phyloP scores from a whole-genome alignment of 2,888 invertebrate genomes.

The Brassicogethes aeneus region DNA sequence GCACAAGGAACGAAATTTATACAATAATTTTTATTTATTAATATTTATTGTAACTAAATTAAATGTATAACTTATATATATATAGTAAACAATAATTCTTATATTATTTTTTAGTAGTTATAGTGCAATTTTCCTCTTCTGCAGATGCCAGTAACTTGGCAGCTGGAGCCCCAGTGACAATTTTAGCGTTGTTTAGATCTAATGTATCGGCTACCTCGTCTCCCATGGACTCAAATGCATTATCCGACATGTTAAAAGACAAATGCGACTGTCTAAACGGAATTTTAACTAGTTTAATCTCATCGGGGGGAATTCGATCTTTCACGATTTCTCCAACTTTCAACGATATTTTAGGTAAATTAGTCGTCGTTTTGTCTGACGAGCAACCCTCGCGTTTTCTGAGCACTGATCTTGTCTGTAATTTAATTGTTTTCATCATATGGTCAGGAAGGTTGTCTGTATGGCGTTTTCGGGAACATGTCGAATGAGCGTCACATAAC shows the following conservation, averaged over 20 bases:
- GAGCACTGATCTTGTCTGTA: slow-evolving; percentile 29
- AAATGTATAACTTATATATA: background rate
- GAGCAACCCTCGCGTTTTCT: too few relatives aligned
- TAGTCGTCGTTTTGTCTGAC: too few relatives aligned
- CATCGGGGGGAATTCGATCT: slow-evolving; percentile 29
- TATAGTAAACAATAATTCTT: background rate
- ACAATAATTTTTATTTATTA: background rate
- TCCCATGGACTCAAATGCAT: slow-evolving; percentile 37
- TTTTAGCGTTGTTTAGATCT: slow-evolving; percentile 31
- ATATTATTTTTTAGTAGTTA: background rate
- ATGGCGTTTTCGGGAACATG: slow-evolving; percentile 25
- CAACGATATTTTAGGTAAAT: too few relatives aligned
- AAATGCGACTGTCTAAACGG: slow-evolving; percentile 32
- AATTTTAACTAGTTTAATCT: slow-evolving; percentile 31
- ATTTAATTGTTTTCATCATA: slow-evolving; percentile 30
- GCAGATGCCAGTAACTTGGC: slow-evolving; percentile 25
- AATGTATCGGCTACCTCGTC: slow-evolving; percentile 36
- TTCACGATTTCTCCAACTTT: slow-evolving; percentile 28
- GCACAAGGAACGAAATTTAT: too few relatives aligned
- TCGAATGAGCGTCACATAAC: slow-evolving; percentile 34
- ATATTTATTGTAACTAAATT: background rate
- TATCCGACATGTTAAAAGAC: slow-evolving; percentile 34
- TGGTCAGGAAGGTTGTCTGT: slow-evolving; percentile 25
- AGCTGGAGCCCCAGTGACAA: slow-evolving; percentile 30
- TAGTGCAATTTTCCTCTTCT: too few relatives aligned